Evolutionary conservation across 2,797 vertebrate species (phyloP), one percentile per base, ranked within the genome.

Genomic region (Arnoldichthys spilopterus): DNA sequence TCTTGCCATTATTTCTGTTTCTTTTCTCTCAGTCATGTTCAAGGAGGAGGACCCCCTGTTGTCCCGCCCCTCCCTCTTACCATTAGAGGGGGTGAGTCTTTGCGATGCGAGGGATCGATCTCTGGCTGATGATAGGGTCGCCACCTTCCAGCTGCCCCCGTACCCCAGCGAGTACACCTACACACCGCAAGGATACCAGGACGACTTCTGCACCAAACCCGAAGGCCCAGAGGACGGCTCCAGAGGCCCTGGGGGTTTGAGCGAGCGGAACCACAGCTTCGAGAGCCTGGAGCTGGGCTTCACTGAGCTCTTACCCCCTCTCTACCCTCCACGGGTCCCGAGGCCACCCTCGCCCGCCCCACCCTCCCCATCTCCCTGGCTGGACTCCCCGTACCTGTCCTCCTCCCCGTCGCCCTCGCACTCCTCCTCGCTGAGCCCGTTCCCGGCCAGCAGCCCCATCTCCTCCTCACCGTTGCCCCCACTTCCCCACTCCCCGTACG

Each of bases 21-120:
- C 40, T 18, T 53, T 28, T 76, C 37, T 30, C 45, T 72, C 80
- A 97, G 96, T 95, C 78, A 94, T 96, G 92, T 96, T 96, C 87
- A 96, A 96, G 88, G 96, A 96, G 84, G 95, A 97, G 74, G 95
- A 93, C 86, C 90, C 94, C 0, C 90, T 94, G 79, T 86, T 94
- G 73, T 86, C 93, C 51, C 92, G 90, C 11, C 92, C 93, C 54
- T 87, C 90, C 3, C 86, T 84, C 34, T 87, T 93, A 59, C 85
- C 88, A 26, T 90, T 88, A 88, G 93, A 90, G 51, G 91, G 70
- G 9, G 92, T 74, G 67, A 84, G 86, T 6, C 83, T 85, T 77
- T 91, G 86, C 87, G 89, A 88, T 4, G 86, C 87, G 7, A 87
- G 84, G 28, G 87, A 72, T 69, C 82, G 80, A 18, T 61, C 2